Evolutionary conservation across 1,140 invertebrate species (phyloP).

Genomic region (Penaeus vannamei): DNA sequence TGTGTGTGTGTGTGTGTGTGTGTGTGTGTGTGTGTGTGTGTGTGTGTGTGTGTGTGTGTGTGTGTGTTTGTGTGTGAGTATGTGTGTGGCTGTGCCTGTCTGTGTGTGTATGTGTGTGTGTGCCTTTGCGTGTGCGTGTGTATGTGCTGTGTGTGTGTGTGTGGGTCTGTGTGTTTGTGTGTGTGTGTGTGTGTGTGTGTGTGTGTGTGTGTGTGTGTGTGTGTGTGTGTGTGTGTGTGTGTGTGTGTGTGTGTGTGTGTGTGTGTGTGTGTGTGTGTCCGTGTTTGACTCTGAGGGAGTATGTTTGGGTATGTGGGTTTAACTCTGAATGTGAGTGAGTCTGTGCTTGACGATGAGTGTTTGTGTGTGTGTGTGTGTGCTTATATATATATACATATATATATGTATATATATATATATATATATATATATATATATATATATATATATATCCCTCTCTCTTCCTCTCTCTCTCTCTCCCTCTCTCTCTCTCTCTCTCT

Average conservation of each 20-base stretch:
- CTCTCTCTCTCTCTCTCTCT: too few relatives aligned
- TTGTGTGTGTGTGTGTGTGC: neutral
- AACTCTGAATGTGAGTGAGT: neutral
- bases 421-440: neutral
- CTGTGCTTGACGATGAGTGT: neutral
- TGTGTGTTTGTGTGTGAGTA: too few relatives aligned
- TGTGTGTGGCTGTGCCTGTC: too few relatives aligned
- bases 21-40: conserved; percentile 40
- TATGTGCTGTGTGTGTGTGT: too few relatives aligned
- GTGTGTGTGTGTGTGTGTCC: conserved; percentile 24
- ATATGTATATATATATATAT: neutral
- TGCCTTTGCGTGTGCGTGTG: too few relatives aligned
- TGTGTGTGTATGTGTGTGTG: too few relatives aligned
- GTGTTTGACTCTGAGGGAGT: neutral
- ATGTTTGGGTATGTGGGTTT: too few relatives aligned
- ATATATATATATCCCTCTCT: conserved; percentile 4
- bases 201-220: neutral
- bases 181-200: neutral
- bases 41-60: too few relatives aligned
- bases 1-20: neutral
- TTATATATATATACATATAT: neutral
- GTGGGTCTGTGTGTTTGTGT: too few relatives aligned
- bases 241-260: neutral
- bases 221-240: neutral
- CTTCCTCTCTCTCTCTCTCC: too few relatives aligned